A percentile compares a stretch with the other conserved stretches of the same genome.
Evolutionary conservation across 2,797 vertebrate genomes (phyloP).

Genomic region (Oreochromis mossambicus): DNA sequence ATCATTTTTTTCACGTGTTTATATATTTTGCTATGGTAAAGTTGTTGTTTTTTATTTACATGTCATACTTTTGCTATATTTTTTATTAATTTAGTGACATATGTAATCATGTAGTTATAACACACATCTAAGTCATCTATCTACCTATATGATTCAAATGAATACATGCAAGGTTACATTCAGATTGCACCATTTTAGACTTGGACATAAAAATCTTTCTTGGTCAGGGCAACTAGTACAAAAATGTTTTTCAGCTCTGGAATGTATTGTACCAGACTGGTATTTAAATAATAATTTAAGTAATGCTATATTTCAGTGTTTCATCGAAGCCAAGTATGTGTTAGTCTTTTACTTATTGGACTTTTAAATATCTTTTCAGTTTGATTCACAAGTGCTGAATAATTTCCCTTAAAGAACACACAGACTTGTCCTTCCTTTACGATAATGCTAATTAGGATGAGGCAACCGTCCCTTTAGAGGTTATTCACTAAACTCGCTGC

Average conservation of each 20-base stretch:
- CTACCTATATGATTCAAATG: neutral
- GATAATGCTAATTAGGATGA: slow-evolving; percentile 28
- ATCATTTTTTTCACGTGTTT: neutral
- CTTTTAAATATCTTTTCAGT: neutral
- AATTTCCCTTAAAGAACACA: neutral
- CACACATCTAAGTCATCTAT: neutral
- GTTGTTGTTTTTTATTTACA: neutral
- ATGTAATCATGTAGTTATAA: neutral
- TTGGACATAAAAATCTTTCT: neutral
- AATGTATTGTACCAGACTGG: neutral
- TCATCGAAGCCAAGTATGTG: neutral
- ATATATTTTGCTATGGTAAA: neutral
- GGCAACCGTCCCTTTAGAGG: neutral
- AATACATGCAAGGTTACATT: neutral
- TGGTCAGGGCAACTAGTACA: neutral
- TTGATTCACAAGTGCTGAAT: neutral
- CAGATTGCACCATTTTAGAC: neutral
- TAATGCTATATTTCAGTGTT: neutral
- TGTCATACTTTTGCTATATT: neutral
- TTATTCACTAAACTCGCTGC: neutral
- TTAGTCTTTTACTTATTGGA: neutral
- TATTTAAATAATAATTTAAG: neutral
- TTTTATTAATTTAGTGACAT: neutral
- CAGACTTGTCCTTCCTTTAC: neutral
- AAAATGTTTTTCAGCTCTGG: neutral